phyloP scores from a whole-genome alignment of 2,888 invertebrate species.

The Amaurobius ferox region DNA sequence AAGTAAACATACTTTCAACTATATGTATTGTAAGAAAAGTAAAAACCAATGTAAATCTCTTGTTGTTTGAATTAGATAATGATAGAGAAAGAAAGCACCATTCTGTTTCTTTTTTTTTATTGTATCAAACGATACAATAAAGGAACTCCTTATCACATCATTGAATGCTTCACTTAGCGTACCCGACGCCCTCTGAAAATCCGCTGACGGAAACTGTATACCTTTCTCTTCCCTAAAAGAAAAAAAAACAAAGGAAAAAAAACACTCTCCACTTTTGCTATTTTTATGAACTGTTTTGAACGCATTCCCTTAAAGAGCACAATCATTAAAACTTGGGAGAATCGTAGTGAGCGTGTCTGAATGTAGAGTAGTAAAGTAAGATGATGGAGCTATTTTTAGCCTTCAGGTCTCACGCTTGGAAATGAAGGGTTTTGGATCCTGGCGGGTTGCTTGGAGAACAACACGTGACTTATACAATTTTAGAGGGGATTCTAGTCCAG shows the following conservation, averaged over 20 bases:
- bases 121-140: too few species aligned
- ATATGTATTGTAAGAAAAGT: too few species aligned
- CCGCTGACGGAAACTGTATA: not conserved
- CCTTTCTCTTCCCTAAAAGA: not conserved
- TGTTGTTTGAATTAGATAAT: too few species aligned
- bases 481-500: constrained; percentile 31
- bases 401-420: constrained; percentile 16
- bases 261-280: not conserved
- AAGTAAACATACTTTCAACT: too few species aligned
- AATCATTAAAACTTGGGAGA: not conserved
- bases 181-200: not conserved
- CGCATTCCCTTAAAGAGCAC: not conserved
- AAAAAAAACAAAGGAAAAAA: not conserved
- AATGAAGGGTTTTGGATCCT: constrained; percentile 46
- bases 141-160: too few species aligned
- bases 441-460: constrained; percentile 47
- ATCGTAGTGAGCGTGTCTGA: constrained; percentile 30
- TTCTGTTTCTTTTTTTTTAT: too few species aligned
- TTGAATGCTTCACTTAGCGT: not conserved
- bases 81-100: too few species aligned
- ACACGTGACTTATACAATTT: constrained; percentile 59
- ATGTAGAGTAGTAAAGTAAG: constrained; percentile 56
- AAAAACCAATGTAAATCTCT: too few species aligned
- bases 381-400: constrained; percentile 59
- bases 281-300: not conserved